A percentile compares a stretch with the other conserved stretches of the same genome.
Evolutionary conservation across 2,888 invertebrate genomes (phyloP).

Genomic region (Hypena proboscidalis): DNA sequence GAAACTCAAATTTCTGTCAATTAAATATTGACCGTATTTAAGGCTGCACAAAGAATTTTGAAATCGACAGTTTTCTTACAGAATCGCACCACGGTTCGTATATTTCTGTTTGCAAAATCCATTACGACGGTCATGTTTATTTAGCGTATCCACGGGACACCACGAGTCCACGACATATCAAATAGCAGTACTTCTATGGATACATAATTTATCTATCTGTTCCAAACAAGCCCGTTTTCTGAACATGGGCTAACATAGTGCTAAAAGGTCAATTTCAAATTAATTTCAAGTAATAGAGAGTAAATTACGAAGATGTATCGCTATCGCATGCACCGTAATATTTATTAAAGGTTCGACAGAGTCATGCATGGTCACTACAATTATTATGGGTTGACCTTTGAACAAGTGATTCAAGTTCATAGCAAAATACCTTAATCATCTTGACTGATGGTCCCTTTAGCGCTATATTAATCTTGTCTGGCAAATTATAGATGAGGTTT

Average conservation of each 20-base stretch:
- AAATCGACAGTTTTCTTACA: no score
- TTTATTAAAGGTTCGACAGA: slow-evolving; percentile 10
- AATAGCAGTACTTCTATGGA: neutral
- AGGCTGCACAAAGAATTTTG: no score
- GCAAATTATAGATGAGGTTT: slow-evolving; percentile 54
- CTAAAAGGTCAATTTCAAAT: slow-evolving; percentile 36
- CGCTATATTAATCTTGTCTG: slow-evolving; percentile 55
- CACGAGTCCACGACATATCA: no score
- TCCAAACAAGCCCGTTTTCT: neutral
- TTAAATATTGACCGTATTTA: no score
- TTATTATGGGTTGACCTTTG: slow-evolving; percentile 50
- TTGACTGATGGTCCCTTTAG: slow-evolving; percentile 50
- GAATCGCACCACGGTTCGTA: no score
- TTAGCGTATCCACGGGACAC: no score
- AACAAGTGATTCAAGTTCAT: slow-evolving; percentile 52
- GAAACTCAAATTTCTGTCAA: no score
- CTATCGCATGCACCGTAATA: slow-evolving; percentile 12
- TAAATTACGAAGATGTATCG: slow-evolving; percentile 30
- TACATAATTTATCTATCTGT: neutral
- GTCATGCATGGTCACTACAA: slow-evolving; percentile 26
- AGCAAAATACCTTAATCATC: slow-evolving; percentile 44
- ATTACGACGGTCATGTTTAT: no score
- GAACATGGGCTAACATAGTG: slow-evolving; percentile 1
- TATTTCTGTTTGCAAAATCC: no score
- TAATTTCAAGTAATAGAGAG: slow-evolving; percentile 31